These are phyloP conservation scores for Pogoniulus pusillus DNA, from an alignment of 2,797 vertebrate genomes.

Conservation along the genomic window DNA sequence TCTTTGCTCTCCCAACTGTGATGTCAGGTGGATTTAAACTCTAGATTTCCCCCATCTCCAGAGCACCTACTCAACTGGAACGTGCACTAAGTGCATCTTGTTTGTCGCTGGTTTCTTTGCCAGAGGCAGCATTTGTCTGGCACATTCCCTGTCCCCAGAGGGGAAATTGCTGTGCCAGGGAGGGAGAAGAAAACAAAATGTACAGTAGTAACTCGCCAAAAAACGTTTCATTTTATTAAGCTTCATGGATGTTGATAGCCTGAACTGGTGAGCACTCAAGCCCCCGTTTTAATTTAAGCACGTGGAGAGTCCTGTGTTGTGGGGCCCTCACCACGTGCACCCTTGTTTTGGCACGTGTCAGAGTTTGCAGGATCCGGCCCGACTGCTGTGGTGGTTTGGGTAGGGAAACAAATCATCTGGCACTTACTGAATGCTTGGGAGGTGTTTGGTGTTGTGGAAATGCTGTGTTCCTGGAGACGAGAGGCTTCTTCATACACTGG, in stretches of 20 bases:
- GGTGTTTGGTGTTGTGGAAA: neutral
- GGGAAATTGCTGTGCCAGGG: constrained; percentile 51
- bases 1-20: neutral
- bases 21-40: constrained; percentile 28
- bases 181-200: constrained; percentile 66
- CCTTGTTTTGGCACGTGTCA: neutral
- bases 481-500: neutral
- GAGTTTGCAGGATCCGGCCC: neutral
- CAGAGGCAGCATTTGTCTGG: constrained; percentile 70
- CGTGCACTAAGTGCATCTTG: constrained; percentile 38
- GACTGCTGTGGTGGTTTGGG: neutral
- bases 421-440: neutral
- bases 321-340: neutral
- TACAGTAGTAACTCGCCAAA: constrained; percentile 45
- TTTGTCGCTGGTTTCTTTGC: constrained; percentile 61
- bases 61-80: constrained; percentile 58
- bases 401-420: neutral
- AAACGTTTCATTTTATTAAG: constrained; percentile 61
- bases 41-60: neutral
- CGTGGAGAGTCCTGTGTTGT: neutral
- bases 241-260: constrained; percentile 53
- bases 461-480: neutral
- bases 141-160: constrained; percentile 56
- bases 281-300: neutral
- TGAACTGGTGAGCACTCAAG: constrained; percentile 5